These are phyloP conservation scores for Hemibagrus wyckioides DNA, from an alignment of 2,113 vertebrate genomes.

Conservation along the genomic window DNA sequence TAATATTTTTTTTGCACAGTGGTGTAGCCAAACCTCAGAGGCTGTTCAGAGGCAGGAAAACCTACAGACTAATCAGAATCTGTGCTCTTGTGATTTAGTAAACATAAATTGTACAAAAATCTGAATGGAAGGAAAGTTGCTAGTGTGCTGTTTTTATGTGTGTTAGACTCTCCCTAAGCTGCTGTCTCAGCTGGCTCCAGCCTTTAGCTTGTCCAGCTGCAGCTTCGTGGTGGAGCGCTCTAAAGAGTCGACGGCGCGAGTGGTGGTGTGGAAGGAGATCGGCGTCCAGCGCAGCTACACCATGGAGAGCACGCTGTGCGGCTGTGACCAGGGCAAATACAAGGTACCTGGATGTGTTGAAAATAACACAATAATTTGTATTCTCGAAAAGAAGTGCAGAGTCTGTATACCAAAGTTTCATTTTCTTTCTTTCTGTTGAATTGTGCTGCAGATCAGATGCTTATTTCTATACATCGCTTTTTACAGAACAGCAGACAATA, in stretches of 20 bases:
- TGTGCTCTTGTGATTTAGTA: not conserved
- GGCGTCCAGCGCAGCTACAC: constrained; percentile 96
- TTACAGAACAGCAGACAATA: too few species aligned
- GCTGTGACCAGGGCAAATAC: constrained; percentile 97
- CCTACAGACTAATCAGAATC: too few species aligned
- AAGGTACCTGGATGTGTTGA: constrained; percentile 74
- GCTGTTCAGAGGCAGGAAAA: too few species aligned
- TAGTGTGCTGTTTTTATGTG: not conserved
- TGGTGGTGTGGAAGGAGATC: constrained; percentile 97
- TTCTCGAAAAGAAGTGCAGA: too few species aligned
- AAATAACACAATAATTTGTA: not conserved
- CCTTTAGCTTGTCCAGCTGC: constrained; percentile 95
- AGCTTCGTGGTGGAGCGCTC: constrained; percentile 98
- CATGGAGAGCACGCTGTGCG: constrained; percentile 97
- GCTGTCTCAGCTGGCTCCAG: constrained; percentile 90
- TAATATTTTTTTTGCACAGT: not conserved
- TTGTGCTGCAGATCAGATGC: too few species aligned
- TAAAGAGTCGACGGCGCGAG: constrained; percentile 94
- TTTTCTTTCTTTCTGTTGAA: too few species aligned
- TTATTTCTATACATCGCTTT: too few species aligned
- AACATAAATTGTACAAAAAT: not conserved
- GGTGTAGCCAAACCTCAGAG: not conserved
- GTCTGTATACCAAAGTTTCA: too few species aligned
- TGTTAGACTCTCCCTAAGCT: constrained; percentile 89
- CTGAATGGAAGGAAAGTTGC: not conserved